phyloP scores from a whole-genome alignment of 2,113 vertebrate genomes.

The Saimiri boliviensis region DNA sequence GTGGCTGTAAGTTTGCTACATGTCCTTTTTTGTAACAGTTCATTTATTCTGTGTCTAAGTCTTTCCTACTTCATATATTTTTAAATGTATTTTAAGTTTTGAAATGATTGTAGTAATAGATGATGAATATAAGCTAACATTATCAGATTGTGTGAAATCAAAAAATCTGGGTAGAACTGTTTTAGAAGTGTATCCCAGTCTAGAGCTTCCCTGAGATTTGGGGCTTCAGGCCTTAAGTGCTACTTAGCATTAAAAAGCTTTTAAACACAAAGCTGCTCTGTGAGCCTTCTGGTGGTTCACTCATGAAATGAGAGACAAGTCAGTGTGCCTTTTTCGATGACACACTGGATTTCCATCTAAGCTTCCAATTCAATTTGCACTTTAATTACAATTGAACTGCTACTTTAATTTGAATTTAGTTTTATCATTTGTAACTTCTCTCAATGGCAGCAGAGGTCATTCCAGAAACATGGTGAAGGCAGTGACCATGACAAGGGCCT shows the following conservation, averaged over 20 bases:
- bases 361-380: conserved; percentile 2
- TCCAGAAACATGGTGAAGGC: neutral
- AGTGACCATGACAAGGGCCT: neutral
- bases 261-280: conserved; percentile 30
- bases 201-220: conserved; percentile 22
- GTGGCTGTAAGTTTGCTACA: neutral
- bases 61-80: neutral
- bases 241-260: conserved; percentile 30
- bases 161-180: neutral
- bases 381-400: conserved; percentile 18
- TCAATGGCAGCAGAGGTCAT: neutral
- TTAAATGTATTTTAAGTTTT: neutral
- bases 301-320: neutral
- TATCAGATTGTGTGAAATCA: neutral
- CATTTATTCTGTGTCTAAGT: neutral
- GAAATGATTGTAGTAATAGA: neutral
- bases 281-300: neutral
- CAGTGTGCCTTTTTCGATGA: neutral
- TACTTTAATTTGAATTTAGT: conserved; percentile 15
- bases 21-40: neutral
- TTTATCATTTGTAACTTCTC: conserved; percentile 17
- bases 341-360: neutral
- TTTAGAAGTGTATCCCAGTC: conserved; percentile 18
- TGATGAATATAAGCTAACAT: conserved; percentile 9
- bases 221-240: neutral